Base-by-base conservation (phyloP, 1,140 invertebrate species). In the Cheumatopsyche charites region DNA sequence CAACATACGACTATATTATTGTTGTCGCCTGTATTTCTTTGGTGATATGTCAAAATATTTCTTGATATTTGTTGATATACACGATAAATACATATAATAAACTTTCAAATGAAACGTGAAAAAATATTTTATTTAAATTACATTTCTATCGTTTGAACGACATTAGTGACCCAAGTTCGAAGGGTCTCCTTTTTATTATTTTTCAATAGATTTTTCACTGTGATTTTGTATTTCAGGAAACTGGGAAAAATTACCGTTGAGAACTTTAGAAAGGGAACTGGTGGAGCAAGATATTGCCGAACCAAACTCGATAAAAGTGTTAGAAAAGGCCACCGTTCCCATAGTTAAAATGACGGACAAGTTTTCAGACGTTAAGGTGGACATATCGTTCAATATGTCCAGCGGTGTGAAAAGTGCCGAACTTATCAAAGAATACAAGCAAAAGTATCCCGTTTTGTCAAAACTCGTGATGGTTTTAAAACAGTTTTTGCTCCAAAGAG, bases 381-480 rank as follows among this genome's bases (percentile, higher is more conserved):
- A 99, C 85, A 98, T 99, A 79, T 98, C 96, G 79, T 98, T 98
- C 86, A 98, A 98, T 82, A 97, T 97, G 94, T 93, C 89, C 79
- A 97, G 94, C 83, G 95, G 95, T 43, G 92, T 97, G 13, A 94
- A 94, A 86, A 97, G 95, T 78, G 97, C 95, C 1, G 92, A 96
- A 82, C 88, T 98, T 58, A 98, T 99, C 70, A 96, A 95, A 80
- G 88, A 91, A 71, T 94, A 88, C 78, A 92, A 93, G 80, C 82
- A 84, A 47, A 87, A 87, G 70, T 98, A 90, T 86, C 95, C 95
- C 21, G 90, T 92, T 67, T 86, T 99, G 72, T 90, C 93, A 23
- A 97, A 97, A 79, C 87, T 99, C 77, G 96, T 98, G 73, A 91
- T 98, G 83, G 96, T 98, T 63, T 87, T 99, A 73, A 99, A 99